Evolutionary conservation across 2,888 invertebrate species (phyloP).

Genomic region (Dynastes maya): DNA sequence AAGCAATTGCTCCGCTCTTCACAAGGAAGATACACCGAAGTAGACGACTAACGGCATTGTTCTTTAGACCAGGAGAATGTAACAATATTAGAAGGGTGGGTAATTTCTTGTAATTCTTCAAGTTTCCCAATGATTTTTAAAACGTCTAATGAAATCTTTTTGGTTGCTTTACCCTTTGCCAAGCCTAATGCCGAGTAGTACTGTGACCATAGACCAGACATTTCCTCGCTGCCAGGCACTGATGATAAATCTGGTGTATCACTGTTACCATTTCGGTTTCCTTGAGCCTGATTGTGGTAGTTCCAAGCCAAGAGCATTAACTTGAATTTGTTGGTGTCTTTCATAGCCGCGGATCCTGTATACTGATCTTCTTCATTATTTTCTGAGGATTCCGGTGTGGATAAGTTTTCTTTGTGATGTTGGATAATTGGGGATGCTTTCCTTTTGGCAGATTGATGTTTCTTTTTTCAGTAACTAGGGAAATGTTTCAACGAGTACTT

Average conservation of each 20-base stretch:
- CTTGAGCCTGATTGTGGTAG: constrained; percentile 86
- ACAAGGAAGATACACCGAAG: too few relatives aligned
- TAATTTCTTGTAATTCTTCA: too few relatives aligned
- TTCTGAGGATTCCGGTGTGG: constrained; percentile 80
- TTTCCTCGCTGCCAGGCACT: constrained; percentile 75
- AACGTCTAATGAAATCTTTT: too few relatives aligned
- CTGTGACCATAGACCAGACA: constrained; percentile 90
- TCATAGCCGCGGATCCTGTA: constrained; percentile 76
- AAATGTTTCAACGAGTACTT: constrained; percentile 36
- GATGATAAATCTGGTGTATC: constrained; percentile 71
- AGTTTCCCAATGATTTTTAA: too few relatives aligned
- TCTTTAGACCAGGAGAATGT: too few relatives aligned
- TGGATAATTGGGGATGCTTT: constrained; percentile 83
- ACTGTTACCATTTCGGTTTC: constrained; percentile 68
- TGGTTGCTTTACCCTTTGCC: constrained; percentile 73
- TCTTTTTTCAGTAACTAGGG: constrained; percentile 42
- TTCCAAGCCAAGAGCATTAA: constrained; percentile 92
- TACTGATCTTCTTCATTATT: constrained; percentile 80
- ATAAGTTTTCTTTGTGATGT: constrained; percentile 78
- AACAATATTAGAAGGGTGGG: too few relatives aligned
- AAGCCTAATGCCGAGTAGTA: constrained; percentile 86
- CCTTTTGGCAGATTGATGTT: constrained; percentile 76
- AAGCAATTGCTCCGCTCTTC: too few relatives aligned
- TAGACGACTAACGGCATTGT: too few relatives aligned
- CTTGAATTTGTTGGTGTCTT: constrained; percentile 91